phyloP scores from a whole-genome alignment of 2,797 vertebrate species.

The Halcyon badia region DNA sequence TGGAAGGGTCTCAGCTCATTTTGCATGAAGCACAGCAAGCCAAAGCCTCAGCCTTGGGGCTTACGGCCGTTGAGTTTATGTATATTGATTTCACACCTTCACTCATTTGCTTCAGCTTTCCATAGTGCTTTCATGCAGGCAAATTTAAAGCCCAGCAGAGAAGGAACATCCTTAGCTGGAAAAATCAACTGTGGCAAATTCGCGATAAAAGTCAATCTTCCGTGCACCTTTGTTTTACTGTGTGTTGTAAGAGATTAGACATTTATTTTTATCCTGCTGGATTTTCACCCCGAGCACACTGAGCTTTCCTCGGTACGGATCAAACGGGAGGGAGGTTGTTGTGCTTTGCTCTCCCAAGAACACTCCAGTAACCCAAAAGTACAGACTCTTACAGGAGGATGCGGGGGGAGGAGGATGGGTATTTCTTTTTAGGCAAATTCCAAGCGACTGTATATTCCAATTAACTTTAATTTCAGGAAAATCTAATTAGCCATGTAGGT shows the following conservation, averaged over 20 bases:
- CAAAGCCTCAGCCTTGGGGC: background rate
- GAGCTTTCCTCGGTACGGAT: background rate
- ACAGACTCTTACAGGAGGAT: background rate
- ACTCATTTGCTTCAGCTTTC: background rate
- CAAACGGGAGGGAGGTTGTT: background rate
- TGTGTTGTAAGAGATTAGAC: background rate
- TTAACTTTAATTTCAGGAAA: background rate
- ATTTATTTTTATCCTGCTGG: background rate
- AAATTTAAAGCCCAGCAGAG: constrained; percentile 42
- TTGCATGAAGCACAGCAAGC: background rate
- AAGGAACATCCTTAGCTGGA: constrained; percentile 37
- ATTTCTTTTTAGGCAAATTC: background rate
- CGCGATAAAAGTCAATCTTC: background rate
- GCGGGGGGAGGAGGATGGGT: background rate
- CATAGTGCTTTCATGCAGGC: background rate
- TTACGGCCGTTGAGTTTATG: background rate
- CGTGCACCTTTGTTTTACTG: background rate
- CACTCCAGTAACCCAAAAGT: background rate
- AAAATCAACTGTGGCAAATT: constrained; percentile 31
- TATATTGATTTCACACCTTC: constrained; percentile 41
- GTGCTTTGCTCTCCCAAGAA: background rate
- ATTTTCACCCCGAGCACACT: background rate
- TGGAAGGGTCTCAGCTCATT: background rate
- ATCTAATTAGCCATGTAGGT: background rate
- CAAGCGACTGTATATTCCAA: background rate